Base-by-base conservation (phyloP, 1,140 invertebrate species). In the Neoseiulus cucumeris region DNA sequence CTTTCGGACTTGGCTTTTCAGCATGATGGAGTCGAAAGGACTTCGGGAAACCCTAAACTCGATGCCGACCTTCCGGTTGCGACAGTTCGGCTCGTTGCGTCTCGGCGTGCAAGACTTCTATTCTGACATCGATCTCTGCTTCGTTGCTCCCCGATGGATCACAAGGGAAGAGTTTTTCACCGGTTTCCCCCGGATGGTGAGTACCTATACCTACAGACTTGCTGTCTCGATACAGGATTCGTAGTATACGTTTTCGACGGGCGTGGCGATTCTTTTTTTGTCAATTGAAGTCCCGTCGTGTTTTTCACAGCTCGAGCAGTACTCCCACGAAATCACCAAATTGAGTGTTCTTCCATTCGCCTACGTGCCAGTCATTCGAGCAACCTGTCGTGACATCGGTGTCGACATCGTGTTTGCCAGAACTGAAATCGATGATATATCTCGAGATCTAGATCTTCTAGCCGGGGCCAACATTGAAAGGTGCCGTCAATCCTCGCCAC, bases 121-220 rank as follows among this genome's bases (percentile, higher is more conserved):
- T n/a, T 59, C 51, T 9, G 51, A 59, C 9, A 59, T 59, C 33
- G 51, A 59, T 25, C 51, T 59, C 22, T 59, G 51, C 22, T 59
- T 59, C 9, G 51, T 59, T 59, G 51, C 25, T 33, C 51, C 51
- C 9, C 51, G 51, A 14, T 59, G 51, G 51, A 25, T 59, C 14
- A 59, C 25, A 17, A 25, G 51, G 6, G 51, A 59, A 25, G 51
- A 59, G 51, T 59, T 59, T 33, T 59, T 59, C 51, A 59, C 51
- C 25, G 33, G 51, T 59, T 59, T 59, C 22, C 51, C 51, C n/a
- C 14, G 33, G 51, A 29, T 59, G 51, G 51, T 59, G 25, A 59
- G 51, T 59, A 33, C 25, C 33, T 39, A 9, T 39, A 39, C 9
- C 33, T 4, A 4, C 33, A 39, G 33, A 6, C 4, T 39, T 39